These are phyloP conservation scores for Falco columbarius DNA, from an alignment of 2,797 vertebrate species.

Conservation along the genomic window DNA sequence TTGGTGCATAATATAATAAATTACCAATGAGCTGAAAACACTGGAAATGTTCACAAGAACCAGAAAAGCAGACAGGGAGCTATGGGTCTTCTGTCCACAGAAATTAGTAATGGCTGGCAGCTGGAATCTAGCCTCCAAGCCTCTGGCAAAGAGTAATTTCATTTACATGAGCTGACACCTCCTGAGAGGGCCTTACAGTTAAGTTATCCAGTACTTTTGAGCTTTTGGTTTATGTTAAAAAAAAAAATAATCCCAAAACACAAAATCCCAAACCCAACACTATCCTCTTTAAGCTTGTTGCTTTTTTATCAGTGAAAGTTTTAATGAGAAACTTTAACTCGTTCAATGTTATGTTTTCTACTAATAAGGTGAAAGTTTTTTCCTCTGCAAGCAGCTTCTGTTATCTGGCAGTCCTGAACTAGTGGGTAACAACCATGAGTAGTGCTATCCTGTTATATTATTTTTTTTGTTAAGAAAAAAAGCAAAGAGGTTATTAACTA, in stretches of 20 bases:
- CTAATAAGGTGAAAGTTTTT: neutral
- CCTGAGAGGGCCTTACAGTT: neutral
- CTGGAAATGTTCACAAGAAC: neutral
- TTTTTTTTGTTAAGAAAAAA: neutral
- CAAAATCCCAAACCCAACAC: no score
- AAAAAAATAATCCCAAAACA: neutral
- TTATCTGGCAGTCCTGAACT: neutral
- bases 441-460: neutral
- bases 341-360: neutral
- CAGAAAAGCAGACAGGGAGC: neutral
- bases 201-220: neutral
- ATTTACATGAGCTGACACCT: neutral
- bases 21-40: neutral
- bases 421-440: neutral
- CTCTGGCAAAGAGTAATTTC: neutral
- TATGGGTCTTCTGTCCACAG: neutral
- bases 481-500: neutral
- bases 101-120: neutral
- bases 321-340: constrained; percentile 12
- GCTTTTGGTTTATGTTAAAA: neutral
- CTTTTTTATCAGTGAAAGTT: neutral
- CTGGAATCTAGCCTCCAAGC: neutral
- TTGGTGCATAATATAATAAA: neutral
- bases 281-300: neutral
- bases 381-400: neutral